Base-by-base conservation (phyloP, 2,113 vertebrate genomes). In the Aspiorhynchus laticeps region DNA sequence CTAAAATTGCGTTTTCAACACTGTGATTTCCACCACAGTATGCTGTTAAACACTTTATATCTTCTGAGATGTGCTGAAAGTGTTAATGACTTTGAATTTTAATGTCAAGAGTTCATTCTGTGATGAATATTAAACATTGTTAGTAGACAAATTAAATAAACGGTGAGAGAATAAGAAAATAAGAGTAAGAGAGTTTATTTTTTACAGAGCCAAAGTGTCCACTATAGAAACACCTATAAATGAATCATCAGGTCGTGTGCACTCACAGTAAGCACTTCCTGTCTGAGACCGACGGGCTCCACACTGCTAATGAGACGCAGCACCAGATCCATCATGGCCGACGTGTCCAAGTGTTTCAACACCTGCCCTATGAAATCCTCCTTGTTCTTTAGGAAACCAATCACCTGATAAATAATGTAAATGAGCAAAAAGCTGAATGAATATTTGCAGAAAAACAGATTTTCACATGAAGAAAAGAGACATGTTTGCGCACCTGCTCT, bases 301-400 rank as follows among this genome's bases (percentile, higher is more conserved):
- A 99, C 97, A 1, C 97, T 98, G 93, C 98, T 98, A 93, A 97
- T 96, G n/a, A 99, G 96, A 11, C 97, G 97, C 78, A 99, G 95
- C 86, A 99, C 93, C 65, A 99, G 92, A 92, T 99, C 98, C 98
- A 98, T 98, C 97, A 99, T 98, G 36, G 98, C 98, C 0, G 98
- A 99, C 1, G 97, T 97, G 65, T 97, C 96, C 0, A 99, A 96
- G 87, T 99, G 98, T 94, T 96, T 96, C 75, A 99, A 93, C 92
- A 98, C 96, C 93, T 97, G 93, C 89, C 93, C 93, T n/a, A 98
- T 92, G 74, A 98, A 99, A n/a, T 94, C 92, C 41, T 96, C 96
- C 89, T 99, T 99, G 89, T 94, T 97, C 94, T 96, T 96, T 90
- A 99, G 77, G 90, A 99, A 99, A 0, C 92, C 84, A 24, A 98